Conservation (phyloP, 2,888 invertebrate species). For the Sphecodes monilicornis region DNA sequence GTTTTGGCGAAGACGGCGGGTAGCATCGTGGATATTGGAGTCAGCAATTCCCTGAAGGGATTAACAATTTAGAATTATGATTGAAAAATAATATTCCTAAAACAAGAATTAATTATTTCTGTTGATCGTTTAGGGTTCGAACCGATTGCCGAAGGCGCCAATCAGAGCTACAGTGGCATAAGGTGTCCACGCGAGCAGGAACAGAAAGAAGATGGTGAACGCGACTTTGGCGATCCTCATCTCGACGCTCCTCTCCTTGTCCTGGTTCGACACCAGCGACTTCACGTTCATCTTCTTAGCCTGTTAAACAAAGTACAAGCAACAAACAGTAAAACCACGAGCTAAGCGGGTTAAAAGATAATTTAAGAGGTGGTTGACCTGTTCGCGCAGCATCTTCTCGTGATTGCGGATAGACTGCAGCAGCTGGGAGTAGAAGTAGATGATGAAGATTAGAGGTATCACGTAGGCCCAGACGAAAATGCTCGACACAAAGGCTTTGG, state of each 20-base stretch:
- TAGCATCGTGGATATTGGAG: slow-evolving; percentile 90
- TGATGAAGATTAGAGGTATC: slow-evolving; percentile 91
- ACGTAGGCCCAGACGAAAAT: slow-evolving; percentile 92
- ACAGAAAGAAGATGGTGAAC: slow-evolving; percentile 94
- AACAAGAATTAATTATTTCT: too few relatives aligned
- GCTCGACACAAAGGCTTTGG: slow-evolving; percentile 90
- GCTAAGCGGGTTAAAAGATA: not conserved
- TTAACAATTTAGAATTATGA: not conserved
- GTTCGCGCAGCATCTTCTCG: slow-evolving; percentile 92
- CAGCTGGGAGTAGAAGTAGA: slow-evolving; percentile 94
- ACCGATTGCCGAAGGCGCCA: slow-evolving; percentile 92
- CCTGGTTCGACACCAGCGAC: slow-evolving; percentile 90
- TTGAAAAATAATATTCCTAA: not conserved
- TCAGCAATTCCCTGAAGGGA: slow-evolving; percentile 82
- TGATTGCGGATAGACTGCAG: slow-evolving; percentile 95
- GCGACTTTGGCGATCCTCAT: slow-evolving; percentile 95
- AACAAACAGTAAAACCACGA: not conserved
- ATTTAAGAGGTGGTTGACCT: slow-evolving; percentile 81
- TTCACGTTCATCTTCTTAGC: slow-evolving; percentile 97
- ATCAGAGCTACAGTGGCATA: slow-evolving; percentile 93
- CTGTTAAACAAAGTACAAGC: slow-evolving; percentile 77
- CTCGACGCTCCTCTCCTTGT: slow-evolving; percentile 91
- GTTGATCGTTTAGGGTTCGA: not conserved
- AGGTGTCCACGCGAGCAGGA: slow-evolving; percentile 95
- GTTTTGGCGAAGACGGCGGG: slow-evolving; percentile 94